phyloP scores from a whole-genome alignment of 2,797 vertebrate genomes.

The Alectoris magna region DNA sequence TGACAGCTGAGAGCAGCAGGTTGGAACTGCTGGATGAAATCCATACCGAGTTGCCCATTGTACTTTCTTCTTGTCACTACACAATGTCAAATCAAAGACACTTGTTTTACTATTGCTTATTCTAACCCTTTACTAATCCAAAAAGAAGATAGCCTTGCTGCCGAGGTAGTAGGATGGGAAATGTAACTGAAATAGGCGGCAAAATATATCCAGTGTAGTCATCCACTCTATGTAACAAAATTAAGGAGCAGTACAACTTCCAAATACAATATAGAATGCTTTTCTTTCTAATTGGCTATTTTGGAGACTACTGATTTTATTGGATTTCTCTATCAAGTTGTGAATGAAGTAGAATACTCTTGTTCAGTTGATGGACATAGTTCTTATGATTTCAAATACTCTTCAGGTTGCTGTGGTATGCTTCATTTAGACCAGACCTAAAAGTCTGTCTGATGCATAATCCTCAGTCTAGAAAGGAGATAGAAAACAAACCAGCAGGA shows the following conservation, averaged over 20 bases:
- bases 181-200: neutral
- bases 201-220: neutral
- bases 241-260: neutral
- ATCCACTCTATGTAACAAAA: neutral
- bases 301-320: conserved; percentile 13
- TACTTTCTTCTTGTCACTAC: conserved; percentile 50
- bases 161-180: neutral
- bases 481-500: neutral
- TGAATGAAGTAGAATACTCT: conserved; percentile 16
- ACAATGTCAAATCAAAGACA: conserved; percentile 43
- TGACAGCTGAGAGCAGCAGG: conserved; percentile 66
- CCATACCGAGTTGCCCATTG: conserved; percentile 19
- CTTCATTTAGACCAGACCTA: neutral
- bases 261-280: neutral
- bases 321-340: neutral
- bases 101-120: neutral
- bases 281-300: conserved; percentile 13
- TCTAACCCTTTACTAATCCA: neutral
- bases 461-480: neutral
- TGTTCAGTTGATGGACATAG: neutral
- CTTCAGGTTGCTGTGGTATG: neutral
- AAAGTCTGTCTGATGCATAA: neutral
- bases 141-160: neutral
- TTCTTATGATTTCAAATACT: neutral
- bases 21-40: conserved; percentile 67